Base-by-base conservation (phyloP, 64 coral and sea anemone species). In the Orbicella faveolata region DNA sequence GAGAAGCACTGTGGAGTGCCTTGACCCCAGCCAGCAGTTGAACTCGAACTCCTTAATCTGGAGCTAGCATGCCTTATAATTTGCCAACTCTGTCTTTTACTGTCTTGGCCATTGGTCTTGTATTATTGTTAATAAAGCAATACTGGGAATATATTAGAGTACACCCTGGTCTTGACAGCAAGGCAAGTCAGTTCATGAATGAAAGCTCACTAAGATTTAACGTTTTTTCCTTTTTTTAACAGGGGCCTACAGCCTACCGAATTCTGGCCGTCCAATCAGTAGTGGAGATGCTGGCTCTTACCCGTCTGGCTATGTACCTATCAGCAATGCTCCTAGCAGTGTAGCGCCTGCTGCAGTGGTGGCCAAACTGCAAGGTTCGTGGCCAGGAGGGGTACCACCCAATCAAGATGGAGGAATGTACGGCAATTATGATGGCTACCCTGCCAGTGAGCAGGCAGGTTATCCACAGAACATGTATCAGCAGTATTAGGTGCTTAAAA, bases 381-480 rank as follows among this genome's bases (percentile, higher is more conserved):
- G 95, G 95, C 95, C 92, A 48, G 88, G 89, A 20, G 95, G 95
- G 34, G 95, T 97, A 59, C 92, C 77, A 3, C 92, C 88, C 0
- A 82, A 59, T 16, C 95, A 97, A 26, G 95, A 97, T 97, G 95
- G 92, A 16, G 93, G 17, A 77, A 70, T 97, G 69, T 97, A 97
- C 74, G 89, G 95, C 3, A 91, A 66, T 76, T 97, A 91, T 89
- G 95, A 97, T 79, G 95, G 95, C 12, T 97, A 97, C 25, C 83
- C 91, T 33, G 64, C 92, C 14, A 78, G 83, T 30, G 92, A 97
- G 11, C 94, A 93, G 26, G 87, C 83, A 74, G 81, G 73, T 7
- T 97, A 97, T 86, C 95, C 95, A 73, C 95, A 94, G 68, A 97
- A 97, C 91, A 85, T 97, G 36, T 97, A 97, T 73, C 89, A 88